Base-by-base conservation (phyloP, 2,113 vertebrate genomes). In the Telmatochromis sp. region DNA sequence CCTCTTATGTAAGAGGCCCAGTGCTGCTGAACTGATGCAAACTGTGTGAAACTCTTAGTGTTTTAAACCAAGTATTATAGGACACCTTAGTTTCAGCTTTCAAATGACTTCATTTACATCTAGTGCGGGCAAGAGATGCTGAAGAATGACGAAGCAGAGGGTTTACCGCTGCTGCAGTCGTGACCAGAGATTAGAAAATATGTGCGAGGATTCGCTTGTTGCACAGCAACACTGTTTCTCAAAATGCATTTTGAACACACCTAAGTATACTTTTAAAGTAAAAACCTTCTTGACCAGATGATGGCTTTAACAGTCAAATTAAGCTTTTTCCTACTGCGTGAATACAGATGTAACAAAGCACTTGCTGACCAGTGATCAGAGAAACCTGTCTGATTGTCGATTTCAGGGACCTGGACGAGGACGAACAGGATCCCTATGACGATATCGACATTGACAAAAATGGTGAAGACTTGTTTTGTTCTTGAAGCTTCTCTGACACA, bases 401-500 rank as follows among this genome's bases (percentile, higher is more conserved):
- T 85, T 87, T 26, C 85, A 96, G 95, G 11, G 81, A 93, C 47
- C 12, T 84, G 13, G 93, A 93, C 0, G 93, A 95, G 0, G 93
- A 95, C 2, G 33, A 88, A n/a, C 87, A 94, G 49, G 94, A 95
- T 15, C 92, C 91, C 1, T 97, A 97, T 9, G 96, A 97, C 31
- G 97, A 97, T 65, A 93, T 97, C 9, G 94, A 78, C 87, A 91
- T 86, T 80, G 94, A 94, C 63, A 93, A 87, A 11, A 92, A 85
- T 26, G 95, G 95, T 96, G 92, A 89, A 54, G 78, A 13, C 12
- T 60, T 5, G 2, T 53, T 81, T 53, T 49, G 5, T n/a, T 82
- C 21, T 9, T 33, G 5, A 68, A 35, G n/a, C 23, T 68, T 42
- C 10, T 86, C 73, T 83, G 6, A 33, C 6, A 13, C 15, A 17